A percentile compares a stretch with the other conserved stretches of the same genome.
Evolutionary conservation across 92 coral and sea anemone species (phyloP).

Genomic region (Virgularia gustaviana): DNA sequence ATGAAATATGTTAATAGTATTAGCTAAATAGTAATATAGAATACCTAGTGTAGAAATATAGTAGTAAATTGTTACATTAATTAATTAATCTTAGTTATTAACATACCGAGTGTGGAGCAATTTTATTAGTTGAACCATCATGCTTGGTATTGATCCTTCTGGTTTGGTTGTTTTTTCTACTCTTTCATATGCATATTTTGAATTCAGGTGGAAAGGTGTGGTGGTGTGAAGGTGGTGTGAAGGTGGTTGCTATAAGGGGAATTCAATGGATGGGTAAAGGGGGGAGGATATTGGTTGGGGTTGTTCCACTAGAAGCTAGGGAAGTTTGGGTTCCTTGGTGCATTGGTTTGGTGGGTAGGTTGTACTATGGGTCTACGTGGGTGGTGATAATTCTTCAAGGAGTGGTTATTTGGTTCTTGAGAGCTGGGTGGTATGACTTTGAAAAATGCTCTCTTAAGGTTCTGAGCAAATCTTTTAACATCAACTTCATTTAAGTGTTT

Average conservation of each 20-base stretch:
- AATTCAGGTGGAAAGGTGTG: too few relatives aligned
- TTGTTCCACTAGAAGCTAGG: not conserved
- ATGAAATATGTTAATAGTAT: too few relatives aligned
- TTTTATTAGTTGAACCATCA: not conserved
- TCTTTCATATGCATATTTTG: too few relatives aligned
- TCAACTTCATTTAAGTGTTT: constrained; percentile 46
- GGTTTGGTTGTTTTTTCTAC: constrained; percentile 16
- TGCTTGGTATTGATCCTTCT: not conserved
- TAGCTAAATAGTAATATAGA: too few relatives aligned
- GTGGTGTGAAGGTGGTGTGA: too few relatives aligned
- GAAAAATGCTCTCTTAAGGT: constrained; percentile 32
- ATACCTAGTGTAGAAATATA: too few relatives aligned
- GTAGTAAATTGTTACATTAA: too few relatives aligned
- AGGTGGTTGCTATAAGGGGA: too few relatives aligned
- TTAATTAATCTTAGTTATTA: too few relatives aligned
- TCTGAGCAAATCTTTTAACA: constrained; percentile 26
- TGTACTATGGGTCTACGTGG: not conserved
- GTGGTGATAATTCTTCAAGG: too few relatives aligned
- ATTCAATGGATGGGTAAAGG: constrained; percentile 11
- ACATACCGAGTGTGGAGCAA: too few relatives aligned
- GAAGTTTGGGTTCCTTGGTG: not conserved
- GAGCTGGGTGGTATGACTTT: constrained; percentile 12
- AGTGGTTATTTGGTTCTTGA: too few relatives aligned
- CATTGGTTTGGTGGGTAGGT: not conserved
- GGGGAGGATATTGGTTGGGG: not conserved